These are phyloP conservation scores for Meandrusa payeni DNA, from an alignment of 2,888 invertebrate species.

Conservation along the genomic window DNA sequence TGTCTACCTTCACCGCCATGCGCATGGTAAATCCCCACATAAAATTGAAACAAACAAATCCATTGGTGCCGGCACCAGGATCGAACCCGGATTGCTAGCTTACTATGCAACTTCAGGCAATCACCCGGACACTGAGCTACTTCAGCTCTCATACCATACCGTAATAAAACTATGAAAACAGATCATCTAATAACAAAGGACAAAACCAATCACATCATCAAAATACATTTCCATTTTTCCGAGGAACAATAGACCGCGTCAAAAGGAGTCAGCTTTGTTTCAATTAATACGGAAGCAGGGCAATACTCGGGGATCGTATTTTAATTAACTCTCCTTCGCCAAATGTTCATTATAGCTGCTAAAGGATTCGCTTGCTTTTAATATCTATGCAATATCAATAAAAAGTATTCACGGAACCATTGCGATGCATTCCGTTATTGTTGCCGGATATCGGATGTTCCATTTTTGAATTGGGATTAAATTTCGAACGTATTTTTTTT, in stretches of 20 bases:
- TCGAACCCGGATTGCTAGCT: no score
- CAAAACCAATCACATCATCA: not conserved
- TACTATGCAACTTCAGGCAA: no score
- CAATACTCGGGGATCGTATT: slow-evolving; percentile 15
- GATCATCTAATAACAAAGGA: no score
- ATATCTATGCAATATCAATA: slow-evolving; percentile 21
- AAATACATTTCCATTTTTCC: slow-evolving; percentile 11
- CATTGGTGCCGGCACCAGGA: no score
- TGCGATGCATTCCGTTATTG: slow-evolving; percentile 3
- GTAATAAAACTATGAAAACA: no score
- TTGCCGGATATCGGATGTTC: slow-evolving; percentile 8
- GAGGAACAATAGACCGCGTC: not conserved
- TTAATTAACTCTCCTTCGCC: slow-evolving; percentile 15
- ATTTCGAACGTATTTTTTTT: slow-evolving; percentile 4
- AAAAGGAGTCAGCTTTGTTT: slow-evolving; percentile 15
- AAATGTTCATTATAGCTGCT: slow-evolving; percentile 7
- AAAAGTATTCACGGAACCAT: not conserved
- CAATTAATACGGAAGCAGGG: slow-evolving; percentile 13
- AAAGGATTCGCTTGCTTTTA: slow-evolving; percentile 7
- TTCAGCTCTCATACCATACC: no score
- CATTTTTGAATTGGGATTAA: not conserved
- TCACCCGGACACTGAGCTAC: no score
- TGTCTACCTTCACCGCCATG: no score
- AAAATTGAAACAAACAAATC: no score
- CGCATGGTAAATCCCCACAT: no score